Evolutionary conservation across 2,888 invertebrate genomes (phyloP).

Genomic region (Cerastis rubricosa): DNA sequence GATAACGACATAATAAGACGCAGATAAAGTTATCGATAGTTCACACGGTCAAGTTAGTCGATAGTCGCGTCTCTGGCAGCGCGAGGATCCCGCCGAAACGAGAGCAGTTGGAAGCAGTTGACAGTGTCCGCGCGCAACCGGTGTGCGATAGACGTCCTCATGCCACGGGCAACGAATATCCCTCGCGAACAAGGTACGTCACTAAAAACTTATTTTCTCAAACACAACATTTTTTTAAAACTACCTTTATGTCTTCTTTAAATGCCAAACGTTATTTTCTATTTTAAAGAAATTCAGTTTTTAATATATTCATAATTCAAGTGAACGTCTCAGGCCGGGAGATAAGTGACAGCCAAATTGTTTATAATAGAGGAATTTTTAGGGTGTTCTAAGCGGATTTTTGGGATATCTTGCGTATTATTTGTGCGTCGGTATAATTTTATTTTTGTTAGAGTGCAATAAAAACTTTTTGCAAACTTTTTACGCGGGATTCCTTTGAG

Average conservation of each 20-base stretch:
- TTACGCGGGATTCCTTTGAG: constrained; percentile 9
- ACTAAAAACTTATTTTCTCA: constrained; percentile 66
- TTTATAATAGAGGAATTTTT: constrained; percentile 50
- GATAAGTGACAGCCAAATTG: constrained; percentile 51
- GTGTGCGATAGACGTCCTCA: constrained; percentile 76
- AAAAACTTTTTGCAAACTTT: constrained; percentile 53
- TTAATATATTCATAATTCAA: constrained; percentile 27
- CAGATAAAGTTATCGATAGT: constrained; percentile 72
- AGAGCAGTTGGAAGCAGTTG: constrained; percentile 64
- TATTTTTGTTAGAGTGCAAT: constrained; percentile 8
- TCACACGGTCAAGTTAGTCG: constrained; percentile 66
- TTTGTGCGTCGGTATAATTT: constrained; percentile 2
- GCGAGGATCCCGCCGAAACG: constrained; percentile 77
- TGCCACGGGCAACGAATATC: constrained; percentile 72
- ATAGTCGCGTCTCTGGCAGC: constrained; percentile 69
- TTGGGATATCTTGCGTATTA: neutral
- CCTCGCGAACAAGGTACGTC: constrained; percentile 80
- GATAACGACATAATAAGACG: constrained; percentile 29
- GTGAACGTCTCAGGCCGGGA: constrained; percentile 33
- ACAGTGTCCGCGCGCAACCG: constrained; percentile 83
- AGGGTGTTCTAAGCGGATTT: constrained; percentile 8
- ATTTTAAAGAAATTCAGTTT: neutral
- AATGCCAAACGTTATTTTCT: neutral
- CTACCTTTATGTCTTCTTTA: neutral
- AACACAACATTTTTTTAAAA: constrained; percentile 16